Percentiles rank a stretch among this genome's conserved stretches.
phyloP scores from a whole-genome alignment of 2,888 invertebrate species.

The Lathronympha strigana region DNA sequence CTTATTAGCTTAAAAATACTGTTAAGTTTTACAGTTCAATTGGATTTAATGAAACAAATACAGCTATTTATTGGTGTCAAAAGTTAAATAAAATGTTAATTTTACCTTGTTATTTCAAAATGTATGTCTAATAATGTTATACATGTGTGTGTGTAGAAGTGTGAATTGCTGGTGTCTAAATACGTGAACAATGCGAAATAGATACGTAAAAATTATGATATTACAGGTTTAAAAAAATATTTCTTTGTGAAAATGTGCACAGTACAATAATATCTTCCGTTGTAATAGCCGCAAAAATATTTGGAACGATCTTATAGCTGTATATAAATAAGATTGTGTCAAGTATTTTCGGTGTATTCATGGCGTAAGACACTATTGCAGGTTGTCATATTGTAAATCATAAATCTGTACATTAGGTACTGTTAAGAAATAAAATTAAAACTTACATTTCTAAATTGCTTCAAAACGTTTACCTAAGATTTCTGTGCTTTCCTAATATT shows the following conservation, averaged over 20 bases:
- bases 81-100: slow-evolving; percentile 9
- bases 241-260: not conserved
- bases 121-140: slow-evolving; percentile 28
- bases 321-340: too few species aligned
- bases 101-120: slow-evolving; percentile 32
- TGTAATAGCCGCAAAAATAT: too few species aligned
- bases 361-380: too few species aligned
- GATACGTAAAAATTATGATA: slow-evolving; percentile 32
- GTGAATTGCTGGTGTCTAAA: slow-evolving; percentile 19
- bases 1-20: slow-evolving; percentile 9
- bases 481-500: not conserved
- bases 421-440: too few species aligned
- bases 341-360: too few species aligned
- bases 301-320: too few species aligned
- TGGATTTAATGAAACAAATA: slow-evolving; percentile 1
- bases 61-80: slow-evolving; percentile 13
- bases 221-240: not conserved
- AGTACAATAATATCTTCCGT: not conserved
- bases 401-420: too few species aligned
- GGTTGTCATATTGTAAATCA: too few species aligned
- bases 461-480: not conserved
- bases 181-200: slow-evolving; percentile 21
- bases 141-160: slow-evolving; percentile 20
- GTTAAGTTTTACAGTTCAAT: not conserved
- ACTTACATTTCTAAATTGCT: not conserved